Conservation (phyloP, 53 echinoderm and acorn worm species). For the Actinopyga echinites region DNA sequence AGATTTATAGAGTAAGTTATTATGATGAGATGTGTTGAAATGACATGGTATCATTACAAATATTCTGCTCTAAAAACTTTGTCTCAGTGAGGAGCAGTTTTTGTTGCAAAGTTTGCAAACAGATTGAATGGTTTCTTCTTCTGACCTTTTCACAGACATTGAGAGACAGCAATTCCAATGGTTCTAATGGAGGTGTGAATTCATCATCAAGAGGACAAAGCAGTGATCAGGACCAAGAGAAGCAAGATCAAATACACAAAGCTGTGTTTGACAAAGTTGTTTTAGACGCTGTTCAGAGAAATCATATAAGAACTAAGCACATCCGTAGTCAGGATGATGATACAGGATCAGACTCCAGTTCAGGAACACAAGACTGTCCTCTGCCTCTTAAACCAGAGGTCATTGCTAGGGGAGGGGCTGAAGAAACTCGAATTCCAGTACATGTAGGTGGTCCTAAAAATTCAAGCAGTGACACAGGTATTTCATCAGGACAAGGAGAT, state of each 20-base stretch:
- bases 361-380: slow-evolving; percentile 4
- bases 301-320: slow-evolving; percentile 71
- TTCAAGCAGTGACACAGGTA: slow-evolving; percentile 33
- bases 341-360: slow-evolving; percentile 59
- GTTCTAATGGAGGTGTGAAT: slow-evolving; percentile 2
- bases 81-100: too few species aligned
- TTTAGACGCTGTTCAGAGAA: slow-evolving; percentile 71
- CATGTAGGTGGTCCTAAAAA: not conserved
- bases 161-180: not conserved
- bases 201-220: not conserved
- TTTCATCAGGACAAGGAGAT: slow-evolving; percentile 51
- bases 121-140: too few species aligned
- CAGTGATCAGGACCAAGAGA: slow-evolving; percentile 60
- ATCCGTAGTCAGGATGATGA: slow-evolving; percentile 27
- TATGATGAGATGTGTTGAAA: too few species aligned
- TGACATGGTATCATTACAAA: too few species aligned
- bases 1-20: too few species aligned
- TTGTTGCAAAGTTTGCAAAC: too few species aligned
- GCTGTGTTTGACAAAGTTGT: slow-evolving; percentile 84
- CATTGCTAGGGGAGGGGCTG: not conserved
- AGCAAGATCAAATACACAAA: slow-evolving; percentile 32
- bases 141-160: not conserved
- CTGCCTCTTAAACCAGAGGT: not conserved
- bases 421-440: not conserved
- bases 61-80: too few species aligned